Evolutionary conservation across 1,140 invertebrate genomes (phyloP), one percentile per base, ranked within the genome.

Genomic region (Ceratitis capitata): DNA sequence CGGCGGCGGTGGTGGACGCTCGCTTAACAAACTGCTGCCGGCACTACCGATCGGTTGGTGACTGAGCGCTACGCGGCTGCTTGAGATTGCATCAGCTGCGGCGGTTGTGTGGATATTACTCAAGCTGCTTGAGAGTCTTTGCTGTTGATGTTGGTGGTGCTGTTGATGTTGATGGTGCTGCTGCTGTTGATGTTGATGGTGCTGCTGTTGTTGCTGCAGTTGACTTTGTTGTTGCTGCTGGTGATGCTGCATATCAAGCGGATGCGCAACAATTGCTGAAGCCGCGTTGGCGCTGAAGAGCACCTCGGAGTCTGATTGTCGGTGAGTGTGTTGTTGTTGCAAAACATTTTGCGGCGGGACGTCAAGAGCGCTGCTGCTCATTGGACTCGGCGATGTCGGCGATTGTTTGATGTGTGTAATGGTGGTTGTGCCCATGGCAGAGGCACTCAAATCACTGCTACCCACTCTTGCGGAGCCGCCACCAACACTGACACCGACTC

Each of bases 341-440:
- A 29, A 35, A 56, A 32, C 51, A 58, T n/a, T 84, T 82, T 64
- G 61, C 35, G 53, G 83, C 53, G 85, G 12, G 1, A 19, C 53
- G 4, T 58, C 47, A 14, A 64, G 49, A 82, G 69, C 53, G 32
- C 23, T 14, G 42, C 49, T 64, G 56, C 19, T 58, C 45, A 85
- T 86, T 39, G 86, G 84, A 64, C 39, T 87, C 19, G 88, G 89
- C 61, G 89, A 90, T 83, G 87, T 87, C 19, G 88, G 88, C 45
- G 89, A 90, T 87, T 88, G 87, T 74, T 90, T 90, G 16, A 89
- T 89, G 69, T 78, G 69, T n/a, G 69, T 78, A 7, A 78, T 45
- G 39, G 39, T n/a, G n/a, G 69, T 10, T 16, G 69, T 39, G 61
- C 26, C 61, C 19, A 35, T 32, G 3, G 85, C 86, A 49, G 84